Evolutionary conservation across 2,113 vertebrate genomes (phyloP), one percentile per base, ranked within the genome.

Genomic region (Lepisosteus osseus): DNA sequence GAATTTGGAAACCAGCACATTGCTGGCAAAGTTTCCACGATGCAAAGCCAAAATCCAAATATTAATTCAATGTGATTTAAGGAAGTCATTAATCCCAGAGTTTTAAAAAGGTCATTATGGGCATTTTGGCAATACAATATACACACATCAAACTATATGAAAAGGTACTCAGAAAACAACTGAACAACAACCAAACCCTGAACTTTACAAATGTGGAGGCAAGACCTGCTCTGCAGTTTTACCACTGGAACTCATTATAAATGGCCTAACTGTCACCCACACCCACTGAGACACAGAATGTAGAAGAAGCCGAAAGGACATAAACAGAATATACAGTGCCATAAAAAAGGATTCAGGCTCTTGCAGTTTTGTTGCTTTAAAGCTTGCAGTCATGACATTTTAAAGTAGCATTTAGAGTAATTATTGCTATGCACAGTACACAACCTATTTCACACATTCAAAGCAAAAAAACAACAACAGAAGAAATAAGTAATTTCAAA

Each of bases 11-110:
- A 51, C 9, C 9, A 6, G 5, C 47, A 51, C 5, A 6, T 51
- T 5, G 9, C 5, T 51, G 67, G 0, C 55, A 73, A 79, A 83
- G 80, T 83, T 80, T 72, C 73, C 83, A 61, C 84, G 83, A 85
- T 82, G 82, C 76, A 73, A 65, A 76, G 77, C 80, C 81, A 83
- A 80, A 72, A 74, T 74, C 67, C 62, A 76, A 78, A 79, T 80
- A 80, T 79, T 73, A 80, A 80, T 68, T 65, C 59, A 65, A 54
- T 12, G 13, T 41, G 65, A 68, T 63, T 83, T 78, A 67, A 69
- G 70, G 71, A 73, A 71, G 70, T 73, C 76, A 67, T 73, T 75
- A 75, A 69, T 14, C 70, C 61, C 71, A 78, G 71, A 79, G 57
- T 72, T 71, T 73, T 74, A 78, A 83, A 75, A 76, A 56, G 78